A percentile compares a stretch with the other conserved stretches of the same genome.
phyloP scores from a whole-genome alignment of 2,113 vertebrate species.

The Tragelaphus strepsiceros region DNA sequence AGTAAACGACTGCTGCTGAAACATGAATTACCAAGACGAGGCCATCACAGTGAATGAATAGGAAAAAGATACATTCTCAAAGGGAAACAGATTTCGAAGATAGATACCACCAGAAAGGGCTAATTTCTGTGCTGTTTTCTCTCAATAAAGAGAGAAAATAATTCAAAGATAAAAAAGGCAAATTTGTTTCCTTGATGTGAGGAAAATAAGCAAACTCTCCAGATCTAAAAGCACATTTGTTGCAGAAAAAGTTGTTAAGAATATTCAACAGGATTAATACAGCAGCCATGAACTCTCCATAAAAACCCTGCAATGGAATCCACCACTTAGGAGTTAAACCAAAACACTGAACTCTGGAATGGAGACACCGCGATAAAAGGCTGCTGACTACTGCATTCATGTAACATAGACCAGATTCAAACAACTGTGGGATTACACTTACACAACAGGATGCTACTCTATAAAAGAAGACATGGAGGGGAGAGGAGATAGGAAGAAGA shows the following conservation, averaged over 20 bases:
- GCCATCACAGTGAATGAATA: background rate
- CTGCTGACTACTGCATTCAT: background rate
- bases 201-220: background rate
- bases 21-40: background rate
- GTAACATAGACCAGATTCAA: background rate
- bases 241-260: background rate
- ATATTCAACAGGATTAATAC: background rate
- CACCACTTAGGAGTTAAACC: background rate
- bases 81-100: background rate
- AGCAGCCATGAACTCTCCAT: background rate
- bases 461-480: background rate
- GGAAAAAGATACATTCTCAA: background rate
- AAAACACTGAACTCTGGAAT: background rate
- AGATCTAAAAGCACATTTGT: background rate
- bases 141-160: background rate
- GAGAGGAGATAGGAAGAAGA: background rate
- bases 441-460: background rate
- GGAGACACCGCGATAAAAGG: background rate
- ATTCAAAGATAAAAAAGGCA: background rate
- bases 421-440: background rate
- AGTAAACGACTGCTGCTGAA: background rate
- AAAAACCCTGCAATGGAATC: background rate
- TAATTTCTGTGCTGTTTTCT: background rate
- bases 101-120: background rate
- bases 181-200: background rate